A percentile compares a stretch with the other conserved stretches of the same genome.
phyloP scores from a whole-genome alignment of 2,888 invertebrate genomes.

The Neoitamus cyanurus region DNA sequence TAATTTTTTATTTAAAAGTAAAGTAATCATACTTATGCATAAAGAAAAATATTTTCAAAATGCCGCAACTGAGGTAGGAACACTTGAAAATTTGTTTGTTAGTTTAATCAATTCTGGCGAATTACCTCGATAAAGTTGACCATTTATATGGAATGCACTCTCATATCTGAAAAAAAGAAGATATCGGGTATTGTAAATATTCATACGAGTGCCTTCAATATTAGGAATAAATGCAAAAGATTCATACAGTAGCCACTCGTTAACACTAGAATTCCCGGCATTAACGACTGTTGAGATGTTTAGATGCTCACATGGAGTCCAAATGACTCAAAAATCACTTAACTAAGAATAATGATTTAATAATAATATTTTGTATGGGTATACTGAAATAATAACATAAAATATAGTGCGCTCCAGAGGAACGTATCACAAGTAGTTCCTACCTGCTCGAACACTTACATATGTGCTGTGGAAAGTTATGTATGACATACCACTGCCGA shows the following conservation, averaged over 20 bases:
- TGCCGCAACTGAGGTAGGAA: not conserved
- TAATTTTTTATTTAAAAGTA: not conserved
- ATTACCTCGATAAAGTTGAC: slow-evolving; percentile 33
- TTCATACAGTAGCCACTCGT: not conserved
- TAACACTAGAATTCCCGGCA: too few species aligned
- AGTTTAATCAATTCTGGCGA: not conserved
- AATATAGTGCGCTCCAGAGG: not conserved
- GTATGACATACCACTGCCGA: not conserved
- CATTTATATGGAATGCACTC: slow-evolving; percentile 27
- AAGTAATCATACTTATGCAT: not conserved
- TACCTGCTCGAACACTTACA: not conserved
- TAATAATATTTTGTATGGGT: too few species aligned
- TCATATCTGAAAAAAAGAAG: slow-evolving; percentile 8
- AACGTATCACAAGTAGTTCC: not conserved
- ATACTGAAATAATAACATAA: too few species aligned
- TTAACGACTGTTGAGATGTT: too few species aligned
- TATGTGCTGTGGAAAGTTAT: not conserved
- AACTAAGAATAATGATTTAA: too few species aligned
- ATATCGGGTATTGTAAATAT: not conserved
- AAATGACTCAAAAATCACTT: too few species aligned
- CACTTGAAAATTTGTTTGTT: not conserved
- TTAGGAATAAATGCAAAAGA: not conserved
- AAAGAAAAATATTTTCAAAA: not conserved
- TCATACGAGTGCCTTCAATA: not conserved
- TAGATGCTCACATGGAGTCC: too few species aligned